Conservation (phyloP, 1,140 invertebrate genomes). For the Bathynomus jamesi region DNA sequence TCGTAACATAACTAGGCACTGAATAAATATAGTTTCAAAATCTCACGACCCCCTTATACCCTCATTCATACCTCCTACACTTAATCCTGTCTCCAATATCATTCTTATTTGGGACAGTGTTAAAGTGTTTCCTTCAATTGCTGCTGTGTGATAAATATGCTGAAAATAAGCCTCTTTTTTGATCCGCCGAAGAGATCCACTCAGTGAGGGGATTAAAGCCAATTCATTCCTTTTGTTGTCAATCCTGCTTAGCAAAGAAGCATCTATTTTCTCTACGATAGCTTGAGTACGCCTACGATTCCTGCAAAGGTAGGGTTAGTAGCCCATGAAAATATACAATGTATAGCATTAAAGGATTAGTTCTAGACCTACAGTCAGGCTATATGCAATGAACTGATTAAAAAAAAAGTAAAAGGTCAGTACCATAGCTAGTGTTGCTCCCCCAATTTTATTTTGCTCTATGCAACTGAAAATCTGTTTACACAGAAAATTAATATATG, state of each 20-base stretch:
- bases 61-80: constrained; percentile 76
- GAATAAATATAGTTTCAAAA: too few relatives aligned
- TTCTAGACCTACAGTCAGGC: too few relatives aligned
- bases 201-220: constrained; percentile 67
- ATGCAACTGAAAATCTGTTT: too few relatives aligned
- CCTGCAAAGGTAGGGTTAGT: constrained; percentile 39
- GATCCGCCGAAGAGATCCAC: constrained; percentile 67
- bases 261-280: constrained; percentile 84
- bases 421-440: too few relatives aligned
- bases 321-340: too few relatives aligned
- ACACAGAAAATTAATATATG: too few relatives aligned
- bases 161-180: constrained; percentile 88
- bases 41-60: too few relatives aligned
- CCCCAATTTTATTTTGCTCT: too few relatives aligned
- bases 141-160: constrained; percentile 95
- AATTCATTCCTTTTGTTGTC: constrained; percentile 78
- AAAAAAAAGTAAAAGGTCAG: too few relatives aligned
- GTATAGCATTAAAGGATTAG: too few relatives aligned
- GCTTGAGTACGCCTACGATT: constrained; percentile 75
- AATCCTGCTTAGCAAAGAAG: constrained; percentile 65
- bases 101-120: constrained; percentile 83
- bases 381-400: too few relatives aligned
- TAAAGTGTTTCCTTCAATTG: constrained; percentile 96
- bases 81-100: constrained; percentile 86
- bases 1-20: too few relatives aligned